phyloP scores from a whole-genome alignment of 2,113 vertebrate genomes.

The Zapornia atra region DNA sequence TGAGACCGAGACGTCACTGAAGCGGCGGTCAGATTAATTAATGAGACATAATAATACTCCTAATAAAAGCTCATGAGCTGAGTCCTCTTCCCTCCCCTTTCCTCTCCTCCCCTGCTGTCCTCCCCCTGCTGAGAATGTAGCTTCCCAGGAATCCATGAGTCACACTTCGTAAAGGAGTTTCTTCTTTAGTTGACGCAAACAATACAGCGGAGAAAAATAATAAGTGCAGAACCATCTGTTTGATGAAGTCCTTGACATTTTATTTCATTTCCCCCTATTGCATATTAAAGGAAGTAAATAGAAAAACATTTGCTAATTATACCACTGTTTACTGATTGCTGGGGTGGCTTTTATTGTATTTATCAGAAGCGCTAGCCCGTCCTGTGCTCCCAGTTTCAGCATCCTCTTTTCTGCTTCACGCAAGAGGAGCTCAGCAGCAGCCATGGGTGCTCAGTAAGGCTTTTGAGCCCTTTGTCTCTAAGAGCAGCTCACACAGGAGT shows the following conservation, averaged over 20 bases:
- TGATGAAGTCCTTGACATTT: conserved; percentile 82
- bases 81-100: conserved; percentile 74
- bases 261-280: conserved; percentile 82
- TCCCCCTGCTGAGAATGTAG: conserved; percentile 67
- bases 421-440: background rate
- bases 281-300: conserved; percentile 84
- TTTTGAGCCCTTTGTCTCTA: background rate
- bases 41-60: conserved; percentile 84
- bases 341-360: conserved; percentile 71
- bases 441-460: background rate
- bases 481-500: background rate
- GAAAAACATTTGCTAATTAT: conserved; percentile 82
- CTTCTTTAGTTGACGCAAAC: conserved; percentile 78
- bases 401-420: background rate
- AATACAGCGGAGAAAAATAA: conserved; percentile 69
- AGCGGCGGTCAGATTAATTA: conserved; percentile 79
- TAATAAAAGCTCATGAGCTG: conserved; percentile 84
- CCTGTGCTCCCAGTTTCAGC: conserved; percentile 7
- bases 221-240: conserved; percentile 85
- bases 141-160: conserved; percentile 77
- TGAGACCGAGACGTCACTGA: conserved; percentile 83
- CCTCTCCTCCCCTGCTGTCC: conserved; percentile 61
- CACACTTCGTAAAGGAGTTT: conserved; percentile 74
- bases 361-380: conserved; percentile 42
- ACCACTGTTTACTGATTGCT: conserved; percentile 80